Base-by-base conservation (phyloP, 2,888 invertebrate species). In the Leptopilina drosophilae region DNA sequence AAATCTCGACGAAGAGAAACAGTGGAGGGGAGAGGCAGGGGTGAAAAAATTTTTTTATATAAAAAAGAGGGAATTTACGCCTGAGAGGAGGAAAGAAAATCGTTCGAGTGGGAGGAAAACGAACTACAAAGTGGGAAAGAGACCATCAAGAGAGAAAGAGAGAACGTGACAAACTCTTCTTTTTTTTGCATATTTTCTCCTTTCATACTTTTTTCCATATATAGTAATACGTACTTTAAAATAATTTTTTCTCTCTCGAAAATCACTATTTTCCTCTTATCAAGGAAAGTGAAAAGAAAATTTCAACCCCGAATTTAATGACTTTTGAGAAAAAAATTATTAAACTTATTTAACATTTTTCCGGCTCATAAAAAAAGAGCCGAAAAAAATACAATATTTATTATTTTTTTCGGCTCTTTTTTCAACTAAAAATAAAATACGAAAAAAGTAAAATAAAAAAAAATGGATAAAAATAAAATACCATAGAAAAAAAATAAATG, bases 21-120 rank as follows among this genome's bases (percentile, higher is more conserved):
- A 53, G 56, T 20, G 59, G 46, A 77, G 66, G 66, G 11, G 77
- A 33, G 67, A 66, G 14, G 20, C 33, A 53, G 69, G 8, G 46
- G 46, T 12, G 56, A 26, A 12, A 73, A 65, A 42, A 69, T 62
- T 62, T 62, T 62, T 62, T 62, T 62, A 8, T 62, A 62, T 62
- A 40, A 66, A 33, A 80, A 77, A 77, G 65, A 56, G 64, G 20
- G 49, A 73, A 49, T 65, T 69, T 59, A 69, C 67, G 69, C 79
- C 49, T 15, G 69, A 77, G 77, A 77, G 66, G 66, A 53, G 33
- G 66, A 66, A 53, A 56, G 76, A 64, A 64, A 76, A 73, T 53
- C 73, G 53, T 56, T 73, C 73, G 14, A 56, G 73, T 73, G 33
- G 33, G 73, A 73, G 53, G n/a, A 33, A 56, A 49, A 73, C 56